Evolutionary conservation across 2,113 vertebrate genomes (phyloP).

Genomic region (Sigmodon hispidus): DNA sequence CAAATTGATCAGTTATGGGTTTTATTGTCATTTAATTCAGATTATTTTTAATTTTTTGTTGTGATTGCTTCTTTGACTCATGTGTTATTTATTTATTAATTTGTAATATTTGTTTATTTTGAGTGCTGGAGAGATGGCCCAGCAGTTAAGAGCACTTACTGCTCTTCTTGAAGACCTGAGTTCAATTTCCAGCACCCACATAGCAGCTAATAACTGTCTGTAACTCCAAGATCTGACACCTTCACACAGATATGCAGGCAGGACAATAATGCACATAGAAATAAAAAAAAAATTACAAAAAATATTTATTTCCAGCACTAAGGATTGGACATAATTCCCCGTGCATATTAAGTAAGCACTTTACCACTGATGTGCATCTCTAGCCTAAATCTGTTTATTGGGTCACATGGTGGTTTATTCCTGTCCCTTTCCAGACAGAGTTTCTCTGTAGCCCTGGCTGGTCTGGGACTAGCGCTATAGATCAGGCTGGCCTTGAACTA

Average conservation of each 20-base stretch:
- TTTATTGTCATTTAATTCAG: not conserved
- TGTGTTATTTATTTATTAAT: not conserved
- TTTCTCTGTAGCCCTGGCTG: no score
- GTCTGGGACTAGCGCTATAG: no score
- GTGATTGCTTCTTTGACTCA: not conserved
- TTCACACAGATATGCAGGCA: no score
- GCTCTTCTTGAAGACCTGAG: no score
- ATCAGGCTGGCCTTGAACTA: not conserved
- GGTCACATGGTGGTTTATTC: not conserved
- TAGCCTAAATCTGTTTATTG: not conserved
- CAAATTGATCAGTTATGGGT: not conserved
- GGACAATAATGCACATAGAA: no score
- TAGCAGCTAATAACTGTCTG: no score
- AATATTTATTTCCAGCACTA: not conserved
- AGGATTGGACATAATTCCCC: not conserved
- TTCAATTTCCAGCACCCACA: no score
- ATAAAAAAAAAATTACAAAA: no score
- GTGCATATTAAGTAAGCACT: not conserved
- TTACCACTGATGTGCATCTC: not conserved
- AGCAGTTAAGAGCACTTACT: no score
- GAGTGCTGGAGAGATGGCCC: no score
- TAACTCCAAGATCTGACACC: no score
- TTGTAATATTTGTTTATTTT: not conserved
- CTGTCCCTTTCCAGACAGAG: no score
- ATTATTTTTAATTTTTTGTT: not conserved